Evolutionary conservation across 2,797 vertebrate genomes (phyloP).

Genomic region (Luscinia luscinia): DNA sequence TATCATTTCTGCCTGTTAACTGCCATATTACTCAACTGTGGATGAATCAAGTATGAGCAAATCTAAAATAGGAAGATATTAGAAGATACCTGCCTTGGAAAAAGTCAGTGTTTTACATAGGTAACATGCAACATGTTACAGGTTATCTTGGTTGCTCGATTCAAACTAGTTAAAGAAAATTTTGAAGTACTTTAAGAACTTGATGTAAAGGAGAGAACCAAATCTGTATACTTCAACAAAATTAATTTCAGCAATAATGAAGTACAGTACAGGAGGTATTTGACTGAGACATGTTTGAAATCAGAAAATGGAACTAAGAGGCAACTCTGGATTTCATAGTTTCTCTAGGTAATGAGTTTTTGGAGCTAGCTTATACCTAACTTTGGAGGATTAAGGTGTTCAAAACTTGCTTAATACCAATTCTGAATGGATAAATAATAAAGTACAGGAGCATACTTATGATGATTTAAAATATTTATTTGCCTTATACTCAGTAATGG

Average conservation of each 20-base stretch:
- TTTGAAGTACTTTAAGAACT: not conserved
- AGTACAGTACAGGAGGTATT: not conserved
- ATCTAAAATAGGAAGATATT: not conserved
- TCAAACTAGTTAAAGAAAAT: not conserved
- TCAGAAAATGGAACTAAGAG: not conserved
- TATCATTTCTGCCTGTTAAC: not conserved
- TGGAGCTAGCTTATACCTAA: not conserved
- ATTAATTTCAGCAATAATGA: not conserved
- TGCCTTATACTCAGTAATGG: not conserved
- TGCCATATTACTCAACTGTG: not conserved
- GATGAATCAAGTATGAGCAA: not conserved
- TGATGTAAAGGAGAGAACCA: not conserved
- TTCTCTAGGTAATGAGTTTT: not conserved
- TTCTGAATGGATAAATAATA: not conserved
- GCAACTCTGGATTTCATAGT: not conserved
- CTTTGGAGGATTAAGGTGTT: not conserved
- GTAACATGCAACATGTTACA: not conserved
- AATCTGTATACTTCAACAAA: not conserved
- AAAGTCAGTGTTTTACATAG: not conserved
- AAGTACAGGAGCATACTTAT: not conserved
- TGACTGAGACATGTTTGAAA: not conserved
- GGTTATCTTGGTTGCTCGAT: not conserved
- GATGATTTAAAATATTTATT: constrained; percentile 37
- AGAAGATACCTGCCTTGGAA: not conserved
- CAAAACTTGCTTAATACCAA: not conserved